Percentiles rank a stretch among this genome's conserved stretches.
phyloP scores from a whole-genome alignment of 2,888 invertebrate genomes.

The Mesorhabditis belari region DNA sequence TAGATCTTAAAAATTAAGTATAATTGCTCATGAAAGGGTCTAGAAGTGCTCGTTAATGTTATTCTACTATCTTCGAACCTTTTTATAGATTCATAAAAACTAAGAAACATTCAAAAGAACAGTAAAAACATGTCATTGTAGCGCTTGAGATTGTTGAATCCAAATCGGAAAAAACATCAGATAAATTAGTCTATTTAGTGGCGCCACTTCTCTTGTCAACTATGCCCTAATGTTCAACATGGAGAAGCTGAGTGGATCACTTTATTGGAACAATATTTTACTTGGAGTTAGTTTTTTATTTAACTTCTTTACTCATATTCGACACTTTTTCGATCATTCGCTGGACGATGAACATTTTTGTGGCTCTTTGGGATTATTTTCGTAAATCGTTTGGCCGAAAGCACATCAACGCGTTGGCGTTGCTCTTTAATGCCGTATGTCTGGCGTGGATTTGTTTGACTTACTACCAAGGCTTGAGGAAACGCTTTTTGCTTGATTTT shows the following conservation, averaged over 20 bases:
- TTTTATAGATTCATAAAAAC: no score
- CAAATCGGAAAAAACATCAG: no score
- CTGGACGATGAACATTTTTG: constrained; percentile 14
- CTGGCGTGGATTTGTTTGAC: constrained; percentile 6
- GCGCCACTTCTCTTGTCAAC: constrained; percentile 23
- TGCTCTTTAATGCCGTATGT: constrained; percentile 4
- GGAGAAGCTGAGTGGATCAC: constrained; percentile 34
- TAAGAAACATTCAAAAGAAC: no score
- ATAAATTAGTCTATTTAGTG: no score
- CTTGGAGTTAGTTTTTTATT: no score
- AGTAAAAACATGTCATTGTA: no score
- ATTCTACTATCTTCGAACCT: no score
- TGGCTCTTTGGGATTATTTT: constrained; percentile 8
- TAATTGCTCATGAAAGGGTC: no score
- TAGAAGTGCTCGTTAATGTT: no score
- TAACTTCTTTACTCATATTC: no score
- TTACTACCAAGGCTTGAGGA: constrained; percentile 1
- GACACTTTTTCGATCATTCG: constrained; percentile 13
- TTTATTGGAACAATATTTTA: constrained; percentile 38
- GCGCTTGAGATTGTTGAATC: no score
- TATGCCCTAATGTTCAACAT: constrained; percentile 43
- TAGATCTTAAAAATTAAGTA: no score
- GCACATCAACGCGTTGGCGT: constrained; percentile 10
- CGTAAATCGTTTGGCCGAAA: constrained; percentile 10
- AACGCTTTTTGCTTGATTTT: neutral